A percentile compares a stretch with the other conserved stretches of the same genome.
These are phyloP conservation scores for Aptenodytes patagonicus DNA, from an alignment of 2,113 vertebrate genomes.

Conservation along the genomic window DNA sequence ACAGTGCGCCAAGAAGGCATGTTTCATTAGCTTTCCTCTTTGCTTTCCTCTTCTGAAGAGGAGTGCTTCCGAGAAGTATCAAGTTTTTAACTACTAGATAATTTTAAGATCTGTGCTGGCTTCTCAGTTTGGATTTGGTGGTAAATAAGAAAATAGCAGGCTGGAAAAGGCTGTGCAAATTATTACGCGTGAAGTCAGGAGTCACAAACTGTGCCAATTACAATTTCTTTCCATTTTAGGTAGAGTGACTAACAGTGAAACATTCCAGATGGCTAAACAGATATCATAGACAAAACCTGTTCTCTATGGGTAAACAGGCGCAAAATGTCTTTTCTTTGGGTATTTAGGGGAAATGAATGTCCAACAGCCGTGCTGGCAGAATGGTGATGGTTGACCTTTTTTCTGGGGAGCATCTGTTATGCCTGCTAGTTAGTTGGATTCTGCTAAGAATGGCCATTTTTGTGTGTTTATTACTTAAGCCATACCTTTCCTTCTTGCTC, in stretches of 20 bases:
- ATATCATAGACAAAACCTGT: slow-evolving; percentile 20
- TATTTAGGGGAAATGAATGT: neutral
- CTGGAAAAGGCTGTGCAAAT: slow-evolving; percentile 41
- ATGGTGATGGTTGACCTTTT: neutral
- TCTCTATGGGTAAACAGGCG: neutral
- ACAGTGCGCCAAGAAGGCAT: fast-evolving
- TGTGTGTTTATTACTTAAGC: neutral
- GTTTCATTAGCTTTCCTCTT: neutral
- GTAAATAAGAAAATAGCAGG: neutral
- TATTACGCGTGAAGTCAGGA: slow-evolving; percentile 5
- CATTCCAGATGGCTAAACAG: slow-evolving; percentile 43
- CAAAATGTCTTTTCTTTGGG: neutral
- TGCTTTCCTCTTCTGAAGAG: neutral
- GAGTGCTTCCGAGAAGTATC: neutral
- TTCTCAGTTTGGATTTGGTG: slow-evolving; percentile 30
- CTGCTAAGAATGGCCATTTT: neutral
- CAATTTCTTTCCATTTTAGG: slow-evolving; percentile 47
- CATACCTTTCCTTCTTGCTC: neutral
- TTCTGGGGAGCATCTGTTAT: neutral
- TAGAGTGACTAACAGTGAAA: slow-evolving; percentile 35
- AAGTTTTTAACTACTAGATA: neutral
- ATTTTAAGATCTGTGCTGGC: neutral
- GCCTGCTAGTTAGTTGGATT: neutral
- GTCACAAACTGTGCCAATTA: slow-evolving; percentile 35
- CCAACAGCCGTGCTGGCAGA: neutral